Evolutionary conservation across 2,888 invertebrate species (phyloP).

Genomic region (Agriotes lineatus): DNA sequence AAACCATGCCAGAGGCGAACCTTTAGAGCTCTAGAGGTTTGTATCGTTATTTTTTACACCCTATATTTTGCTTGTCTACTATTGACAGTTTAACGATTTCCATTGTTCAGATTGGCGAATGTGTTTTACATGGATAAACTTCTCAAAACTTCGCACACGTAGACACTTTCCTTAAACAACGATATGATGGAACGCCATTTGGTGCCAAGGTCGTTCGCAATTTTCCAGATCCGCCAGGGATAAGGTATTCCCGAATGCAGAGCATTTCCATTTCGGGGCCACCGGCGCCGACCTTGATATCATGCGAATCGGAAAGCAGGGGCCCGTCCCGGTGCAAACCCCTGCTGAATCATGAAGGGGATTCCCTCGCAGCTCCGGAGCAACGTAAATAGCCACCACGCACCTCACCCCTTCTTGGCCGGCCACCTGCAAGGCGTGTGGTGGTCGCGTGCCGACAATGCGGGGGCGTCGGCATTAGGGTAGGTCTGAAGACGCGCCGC

Average conservation of each 20-base stretch:
- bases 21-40: no score
- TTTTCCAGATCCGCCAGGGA: not conserved
- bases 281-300: conserved; percentile 30
- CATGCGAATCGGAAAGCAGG: conserved; percentile 37
- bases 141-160: no score
- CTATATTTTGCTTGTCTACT: no score
- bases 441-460: conserved; percentile 55
- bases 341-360: conserved; percentile 46
- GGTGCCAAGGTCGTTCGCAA: no score
- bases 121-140: no score
- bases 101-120: no score
- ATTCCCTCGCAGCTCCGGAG: conserved; percentile 40
- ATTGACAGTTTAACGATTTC: no score
- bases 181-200: no score
- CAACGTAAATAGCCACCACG: conserved; percentile 49
- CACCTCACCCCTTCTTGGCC: conserved; percentile 50
- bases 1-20: no score
- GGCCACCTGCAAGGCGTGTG: conserved; percentile 53
- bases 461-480: conserved; percentile 50
- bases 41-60: no score
- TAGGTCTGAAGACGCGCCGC: conserved; percentile 48
- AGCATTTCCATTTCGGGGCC: not conserved
- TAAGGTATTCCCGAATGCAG: not conserved
- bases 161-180: no score
- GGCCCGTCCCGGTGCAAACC: conserved; percentile 32